Evolutionary conservation across 1,140 invertebrate species (phyloP).

Genomic region (Riptortus pedestris): DNA sequence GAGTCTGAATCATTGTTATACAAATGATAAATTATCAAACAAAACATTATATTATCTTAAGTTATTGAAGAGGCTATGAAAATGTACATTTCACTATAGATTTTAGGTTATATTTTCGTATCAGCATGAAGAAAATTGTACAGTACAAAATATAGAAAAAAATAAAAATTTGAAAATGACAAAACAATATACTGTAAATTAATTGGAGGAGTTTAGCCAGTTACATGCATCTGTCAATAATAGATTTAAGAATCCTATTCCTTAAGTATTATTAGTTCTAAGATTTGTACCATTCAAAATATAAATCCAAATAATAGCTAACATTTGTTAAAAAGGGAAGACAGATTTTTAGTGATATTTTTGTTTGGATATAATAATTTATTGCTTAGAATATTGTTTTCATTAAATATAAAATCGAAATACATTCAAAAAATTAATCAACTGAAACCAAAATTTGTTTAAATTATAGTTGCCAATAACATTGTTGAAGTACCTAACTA

Average conservation of each 20-base stretch:
- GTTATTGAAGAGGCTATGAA: slow-evolving; percentile 11
- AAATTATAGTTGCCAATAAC: background rate
- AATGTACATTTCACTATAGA: slow-evolving; percentile 14
- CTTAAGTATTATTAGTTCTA: slow-evolving; percentile 14
- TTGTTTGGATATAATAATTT: background rate
- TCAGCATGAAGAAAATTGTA: background rate
- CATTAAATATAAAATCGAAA: background rate
- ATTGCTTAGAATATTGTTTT: background rate
- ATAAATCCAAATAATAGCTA: background rate
- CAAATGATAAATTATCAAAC: background rate
- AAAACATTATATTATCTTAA: slow-evolving; percentile 1
- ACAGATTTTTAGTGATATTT: background rate
- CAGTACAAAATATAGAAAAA: background rate
- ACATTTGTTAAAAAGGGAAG: too few species aligned
- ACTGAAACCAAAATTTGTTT: background rate
- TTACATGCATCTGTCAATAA: background rate
- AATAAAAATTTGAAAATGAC: background rate
- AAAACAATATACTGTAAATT: background rate
- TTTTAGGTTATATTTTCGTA: background rate
- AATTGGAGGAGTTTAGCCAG: background rate
- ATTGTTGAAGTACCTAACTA: slow-evolving; percentile 10
- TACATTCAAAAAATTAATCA: background rate
- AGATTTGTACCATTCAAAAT: background rate
- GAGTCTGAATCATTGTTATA: background rate
- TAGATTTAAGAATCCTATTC: background rate